These are phyloP conservation scores for Hippopotamyrus pictus DNA, from an alignment of 2,797 vertebrate genomes.

Conservation along the genomic window DNA sequence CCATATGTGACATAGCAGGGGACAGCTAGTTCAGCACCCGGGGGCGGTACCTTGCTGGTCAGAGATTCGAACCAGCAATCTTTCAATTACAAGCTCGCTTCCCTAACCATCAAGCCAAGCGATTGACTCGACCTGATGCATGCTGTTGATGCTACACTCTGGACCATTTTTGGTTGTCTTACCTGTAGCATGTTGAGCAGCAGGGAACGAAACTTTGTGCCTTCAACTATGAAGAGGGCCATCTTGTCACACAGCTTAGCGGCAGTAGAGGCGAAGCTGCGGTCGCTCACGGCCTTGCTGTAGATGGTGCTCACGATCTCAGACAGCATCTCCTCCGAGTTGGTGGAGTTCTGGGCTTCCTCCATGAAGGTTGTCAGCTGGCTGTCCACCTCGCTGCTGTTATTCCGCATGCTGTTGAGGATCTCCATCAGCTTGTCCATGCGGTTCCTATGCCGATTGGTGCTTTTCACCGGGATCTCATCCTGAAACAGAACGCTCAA, in stretches of 20 bases:
- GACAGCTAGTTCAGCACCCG: too few relatives aligned
- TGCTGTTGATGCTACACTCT: neutral
- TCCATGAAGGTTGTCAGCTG: slow-evolving; percentile 92
- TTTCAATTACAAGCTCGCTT: too few relatives aligned
- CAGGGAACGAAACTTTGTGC: slow-evolving; percentile 92
- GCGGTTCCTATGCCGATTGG: slow-evolving; percentile 70
- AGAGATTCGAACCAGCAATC: too few relatives aligned
- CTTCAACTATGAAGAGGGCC: slow-evolving; percentile 96
- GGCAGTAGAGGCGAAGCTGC: slow-evolving; percentile 88
- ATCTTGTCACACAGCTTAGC: slow-evolving; percentile 95
- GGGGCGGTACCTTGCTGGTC: too few relatives aligned
- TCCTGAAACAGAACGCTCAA: slow-evolving; percentile 63
- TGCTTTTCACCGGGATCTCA: slow-evolving; percentile 64
- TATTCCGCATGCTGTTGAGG: slow-evolving; percentile 92
- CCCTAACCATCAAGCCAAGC: neutral
- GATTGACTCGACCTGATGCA: neutral
- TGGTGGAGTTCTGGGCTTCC: slow-evolving; percentile 87
- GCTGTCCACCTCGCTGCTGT: slow-evolving; percentile 83
- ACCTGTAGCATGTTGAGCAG: slow-evolving; percentile 97
- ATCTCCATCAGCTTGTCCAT: slow-evolving; percentile 92
- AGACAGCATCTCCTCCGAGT: slow-evolving; percentile 81
- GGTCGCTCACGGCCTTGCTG: slow-evolving; percentile 81
- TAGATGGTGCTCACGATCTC: slow-evolving; percentile 90
- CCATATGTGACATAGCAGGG: too few relatives aligned
- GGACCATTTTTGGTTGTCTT: neutral